Conservation (phyloP, 2,888 invertebrate species). For the Agriotes lineatus region DNA sequence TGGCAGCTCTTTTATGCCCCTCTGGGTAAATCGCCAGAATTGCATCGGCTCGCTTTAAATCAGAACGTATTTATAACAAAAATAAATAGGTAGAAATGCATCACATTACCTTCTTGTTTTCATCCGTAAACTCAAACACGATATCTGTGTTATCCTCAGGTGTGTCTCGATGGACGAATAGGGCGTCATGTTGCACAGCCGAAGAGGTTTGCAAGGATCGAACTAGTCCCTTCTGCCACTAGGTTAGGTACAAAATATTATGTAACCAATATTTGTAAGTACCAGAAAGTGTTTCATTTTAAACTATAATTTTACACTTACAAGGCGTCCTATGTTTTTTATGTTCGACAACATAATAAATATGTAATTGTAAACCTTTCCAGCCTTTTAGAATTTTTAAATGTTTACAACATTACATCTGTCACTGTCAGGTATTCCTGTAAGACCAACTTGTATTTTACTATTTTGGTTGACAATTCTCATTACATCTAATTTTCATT, state of each 20-base stretch:
- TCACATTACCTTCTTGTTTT: conserved; percentile 90
- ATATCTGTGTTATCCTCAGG: conserved; percentile 89
- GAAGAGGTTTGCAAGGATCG: conserved; percentile 72
- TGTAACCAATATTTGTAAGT: conserved; percentile 33
- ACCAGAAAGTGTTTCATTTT: too few relatives aligned
- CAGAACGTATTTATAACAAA: conserved; percentile 53
- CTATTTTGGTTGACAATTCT: neutral
- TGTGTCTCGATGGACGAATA: conserved; percentile 89
- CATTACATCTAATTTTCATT: neutral
- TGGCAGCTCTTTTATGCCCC: conserved; percentile 94
- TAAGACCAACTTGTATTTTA: too few relatives aligned
- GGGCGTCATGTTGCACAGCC: conserved; percentile 72
- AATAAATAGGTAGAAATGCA: neutral
- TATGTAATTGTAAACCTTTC: neutral
- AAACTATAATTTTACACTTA: conserved; percentile 18
- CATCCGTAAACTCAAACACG: conserved; percentile 89
- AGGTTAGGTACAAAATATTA: conserved; percentile 37
- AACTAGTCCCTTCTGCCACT: conserved; percentile 61
- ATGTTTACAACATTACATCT: neutral
- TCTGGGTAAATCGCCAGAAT: conserved; percentile 94
- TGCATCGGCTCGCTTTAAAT: conserved; percentile 82
- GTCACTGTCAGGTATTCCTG: neutral
- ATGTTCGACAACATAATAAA: conserved; percentile 21
- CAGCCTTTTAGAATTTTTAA: neutral
- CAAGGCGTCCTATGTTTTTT: conserved; percentile 15